A percentile compares a stretch with the other conserved stretches of the same genome.
Evolutionary conservation across 2,888 invertebrate genomes (phyloP).

Genomic region (Brenthis ino): DNA sequence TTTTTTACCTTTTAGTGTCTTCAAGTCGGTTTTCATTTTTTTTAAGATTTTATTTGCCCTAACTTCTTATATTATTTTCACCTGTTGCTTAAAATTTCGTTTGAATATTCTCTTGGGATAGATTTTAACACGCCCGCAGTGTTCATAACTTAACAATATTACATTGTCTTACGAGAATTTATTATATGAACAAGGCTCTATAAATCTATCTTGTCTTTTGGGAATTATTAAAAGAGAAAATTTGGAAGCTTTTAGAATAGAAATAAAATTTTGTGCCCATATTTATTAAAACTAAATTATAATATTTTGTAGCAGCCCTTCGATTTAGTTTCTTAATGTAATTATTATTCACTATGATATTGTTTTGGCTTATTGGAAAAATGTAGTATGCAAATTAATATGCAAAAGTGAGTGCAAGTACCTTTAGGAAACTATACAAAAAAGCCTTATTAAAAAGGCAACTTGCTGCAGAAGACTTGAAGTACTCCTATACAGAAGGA

Average conservation of each 20-base stretch:
- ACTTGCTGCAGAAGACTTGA: no score
- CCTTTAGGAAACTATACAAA: no score
- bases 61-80: slow-evolving; percentile 20
- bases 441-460: no score
- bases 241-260: background rate
- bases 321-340: background rate
- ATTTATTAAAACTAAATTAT: no score
- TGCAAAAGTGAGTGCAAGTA: no score
- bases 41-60: background rate
- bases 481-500: no score
- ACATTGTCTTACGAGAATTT: slow-evolving; percentile 1
- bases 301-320: no score
- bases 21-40: no score
- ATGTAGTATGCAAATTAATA: no score
- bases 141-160: slow-evolving; percentile 24
- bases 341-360: background rate
- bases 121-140: slow-evolving; percentile 15
- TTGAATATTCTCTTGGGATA: slow-evolving; percentile 18
- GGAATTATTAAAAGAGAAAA: background rate
- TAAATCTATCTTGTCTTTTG: background rate
- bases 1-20: no score
- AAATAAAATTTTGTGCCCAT: no score
- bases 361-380: no score
- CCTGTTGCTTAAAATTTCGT: slow-evolving; percentile 17
- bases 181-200: background rate